Evolutionary conservation across 2,113 vertebrate genomes (phyloP).

Genomic region (Globicephala melas): DNA sequence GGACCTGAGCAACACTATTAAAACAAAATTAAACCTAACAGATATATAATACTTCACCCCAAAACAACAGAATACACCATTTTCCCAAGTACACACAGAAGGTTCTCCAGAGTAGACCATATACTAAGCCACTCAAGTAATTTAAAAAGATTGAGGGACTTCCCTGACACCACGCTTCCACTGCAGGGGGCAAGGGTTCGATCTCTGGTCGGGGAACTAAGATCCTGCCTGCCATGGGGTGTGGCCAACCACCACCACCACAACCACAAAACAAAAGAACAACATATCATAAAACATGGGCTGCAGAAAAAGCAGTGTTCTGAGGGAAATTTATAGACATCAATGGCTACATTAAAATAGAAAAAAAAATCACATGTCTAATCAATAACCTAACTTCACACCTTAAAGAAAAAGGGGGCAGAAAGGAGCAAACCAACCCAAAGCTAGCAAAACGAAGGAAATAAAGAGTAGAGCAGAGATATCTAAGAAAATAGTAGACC

Average conservation of each 20-base stretch:
- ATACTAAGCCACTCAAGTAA: background rate
- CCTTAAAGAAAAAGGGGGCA: background rate
- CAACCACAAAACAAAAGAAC: background rate
- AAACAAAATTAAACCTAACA: background rate
- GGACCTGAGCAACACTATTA: background rate
- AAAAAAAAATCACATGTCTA: background rate
- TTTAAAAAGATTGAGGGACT: background rate
- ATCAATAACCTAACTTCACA: background rate
- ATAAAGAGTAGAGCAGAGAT: background rate
- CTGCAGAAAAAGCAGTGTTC: background rate
- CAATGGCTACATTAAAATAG: background rate
- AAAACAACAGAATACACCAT: background rate
- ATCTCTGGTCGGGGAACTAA: background rate
- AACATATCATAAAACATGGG: background rate
- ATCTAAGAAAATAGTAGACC: background rate
- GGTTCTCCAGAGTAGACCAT: background rate
- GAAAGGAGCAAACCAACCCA: background rate
- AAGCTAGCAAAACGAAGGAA: background rate
- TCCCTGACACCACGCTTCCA: background rate
- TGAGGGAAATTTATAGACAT: background rate
- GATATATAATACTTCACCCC: too few relatives aligned
- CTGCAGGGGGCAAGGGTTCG: background rate
- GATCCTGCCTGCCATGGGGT: background rate
- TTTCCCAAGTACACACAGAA: background rate
- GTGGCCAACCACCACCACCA: too few relatives aligned